Base-by-base conservation (phyloP, 2,113 vertebrate species). In the Platycercus adscitus region DNA sequence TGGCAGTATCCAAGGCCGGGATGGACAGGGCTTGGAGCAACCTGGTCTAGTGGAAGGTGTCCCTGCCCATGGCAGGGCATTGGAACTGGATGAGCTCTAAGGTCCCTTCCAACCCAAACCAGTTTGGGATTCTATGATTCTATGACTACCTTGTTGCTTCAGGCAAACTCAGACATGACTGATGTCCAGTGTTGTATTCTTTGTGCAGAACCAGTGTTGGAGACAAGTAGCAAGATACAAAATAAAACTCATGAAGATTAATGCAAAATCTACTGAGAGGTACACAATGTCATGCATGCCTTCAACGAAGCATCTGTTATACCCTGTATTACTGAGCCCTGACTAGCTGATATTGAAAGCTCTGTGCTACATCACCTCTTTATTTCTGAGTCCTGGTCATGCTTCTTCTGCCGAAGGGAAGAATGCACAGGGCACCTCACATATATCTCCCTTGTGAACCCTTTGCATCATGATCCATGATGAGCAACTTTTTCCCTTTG, bases 111-210 rank as follows among this genome's bases (percentile, higher is more conserved):
- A 58, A 24, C 4, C 4, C 33, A 58, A 58, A 35, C 33, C 33
- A 24, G 33, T 58, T 21, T 24, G 56, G 13, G 21, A 35, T 58
- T 35, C 56, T 58, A n/a, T 56, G 56, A 58, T 58, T 35, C 56
- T 58, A 24, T 35, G 33, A n/a, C 26, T 44, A 8, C 19, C 17
- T 44, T 41, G 28, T 3, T 71, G 14, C 41, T 56, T 41, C 37
- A 53, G 44, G 58, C 61, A 68, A 69, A 33, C 33, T 63, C 25
- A 85, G 16, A 16, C 11, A 8, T 7, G 56, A 16, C 14, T 71
- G 35, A 15, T 0, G 0, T 20, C 17, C 82, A 2, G 1, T 50
- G 50, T 24, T 0, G 0, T 20, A 5, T 13, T 12, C 49, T 17
- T 49, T 24, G 17, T 19, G 46, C 14, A 28, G 37, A 79, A 24